phyloP scores from a whole-genome alignment of 2,888 invertebrate species.

The Nemoura dubitans region DNA sequence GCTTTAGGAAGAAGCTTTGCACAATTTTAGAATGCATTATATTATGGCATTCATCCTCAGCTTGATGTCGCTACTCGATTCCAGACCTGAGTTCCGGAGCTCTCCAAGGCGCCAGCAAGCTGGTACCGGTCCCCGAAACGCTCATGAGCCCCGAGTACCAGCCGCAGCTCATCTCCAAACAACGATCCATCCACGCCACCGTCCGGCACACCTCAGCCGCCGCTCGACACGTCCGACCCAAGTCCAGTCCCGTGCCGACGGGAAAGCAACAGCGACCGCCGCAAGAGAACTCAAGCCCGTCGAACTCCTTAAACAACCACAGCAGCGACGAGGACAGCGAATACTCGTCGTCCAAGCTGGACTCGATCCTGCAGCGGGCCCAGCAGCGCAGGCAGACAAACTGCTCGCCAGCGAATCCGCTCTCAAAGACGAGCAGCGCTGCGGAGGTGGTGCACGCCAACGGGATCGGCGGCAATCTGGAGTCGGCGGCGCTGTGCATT shows the following conservation, averaged over 20 bases:
- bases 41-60: no score
- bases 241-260: slow-evolving; percentile 23
- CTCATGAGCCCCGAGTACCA: slow-evolving; percentile 85
- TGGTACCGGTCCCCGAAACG: slow-evolving; percentile 88
- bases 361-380: slow-evolving; percentile 71
- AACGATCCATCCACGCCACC: slow-evolving; percentile 37
- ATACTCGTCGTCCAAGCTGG: slow-evolving; percentile 73
- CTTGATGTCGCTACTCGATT: neutral
- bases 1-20: no score
- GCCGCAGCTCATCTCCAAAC: slow-evolving; percentile 23
- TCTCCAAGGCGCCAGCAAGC: slow-evolving; percentile 82
- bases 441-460: slow-evolving; percentile 28
- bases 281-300: slow-evolving; percentile 19
- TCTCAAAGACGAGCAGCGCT: neutral
- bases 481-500: slow-evolving; percentile 76
- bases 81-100: slow-evolving; percentile 55
- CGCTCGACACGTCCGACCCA: slow-evolving; percentile 34
- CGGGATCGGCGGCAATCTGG: slow-evolving; percentile 27
- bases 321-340: slow-evolving; percentile 70
- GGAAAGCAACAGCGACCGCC: slow-evolving; percentile 32
- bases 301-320: slow-evolving; percentile 23
- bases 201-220: slow-evolving; percentile 42
- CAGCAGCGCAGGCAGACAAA: slow-evolving; percentile 59
- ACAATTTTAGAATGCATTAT: no score
- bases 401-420: neutral